These are phyloP conservation scores for Charina bottae DNA, from an alignment of 2,113 vertebrate genomes.

Conservation along the genomic window DNA sequence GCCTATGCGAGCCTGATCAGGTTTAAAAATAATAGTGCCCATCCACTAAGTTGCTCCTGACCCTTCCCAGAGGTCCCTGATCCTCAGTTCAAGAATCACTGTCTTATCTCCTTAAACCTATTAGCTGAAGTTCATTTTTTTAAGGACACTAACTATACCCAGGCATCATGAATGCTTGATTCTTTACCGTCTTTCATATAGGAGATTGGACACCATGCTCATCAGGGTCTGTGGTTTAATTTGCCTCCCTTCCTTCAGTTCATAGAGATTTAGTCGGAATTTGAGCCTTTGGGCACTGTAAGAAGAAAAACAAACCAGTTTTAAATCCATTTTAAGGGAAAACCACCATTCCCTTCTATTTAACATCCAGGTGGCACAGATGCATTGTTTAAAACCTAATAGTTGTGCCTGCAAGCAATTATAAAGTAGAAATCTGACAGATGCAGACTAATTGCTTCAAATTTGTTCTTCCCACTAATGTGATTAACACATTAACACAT, in stretches of 20 bases:
- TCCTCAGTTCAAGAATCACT: background rate
- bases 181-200: slow-evolving; percentile 91
- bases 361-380: background rate
- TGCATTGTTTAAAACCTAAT: background rate
- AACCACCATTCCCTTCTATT: background rate
- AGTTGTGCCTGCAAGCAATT: background rate
- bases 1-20: background rate
- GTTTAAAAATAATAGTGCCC: background rate
- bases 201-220: slow-evolving; percentile 98
- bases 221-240: slow-evolving; percentile 98
- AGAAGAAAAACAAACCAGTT: background rate
- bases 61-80: background rate
- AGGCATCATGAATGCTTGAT: fast-evolving
- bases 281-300: slow-evolving; percentile 92
- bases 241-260: slow-evolving; percentile 95
- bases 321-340: background rate
- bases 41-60: background rate
- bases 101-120: background rate
- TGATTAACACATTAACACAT: background rate
- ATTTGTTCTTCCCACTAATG: background rate
- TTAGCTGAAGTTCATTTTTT: background rate
- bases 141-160: background rate
- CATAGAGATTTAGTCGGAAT: slow-evolving; percentile 95
- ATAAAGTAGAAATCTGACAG: background rate
- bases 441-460: background rate